Evolutionary conservation across 2,113 vertebrate species (phyloP).

Genomic region (Atractosteus spatula): DNA sequence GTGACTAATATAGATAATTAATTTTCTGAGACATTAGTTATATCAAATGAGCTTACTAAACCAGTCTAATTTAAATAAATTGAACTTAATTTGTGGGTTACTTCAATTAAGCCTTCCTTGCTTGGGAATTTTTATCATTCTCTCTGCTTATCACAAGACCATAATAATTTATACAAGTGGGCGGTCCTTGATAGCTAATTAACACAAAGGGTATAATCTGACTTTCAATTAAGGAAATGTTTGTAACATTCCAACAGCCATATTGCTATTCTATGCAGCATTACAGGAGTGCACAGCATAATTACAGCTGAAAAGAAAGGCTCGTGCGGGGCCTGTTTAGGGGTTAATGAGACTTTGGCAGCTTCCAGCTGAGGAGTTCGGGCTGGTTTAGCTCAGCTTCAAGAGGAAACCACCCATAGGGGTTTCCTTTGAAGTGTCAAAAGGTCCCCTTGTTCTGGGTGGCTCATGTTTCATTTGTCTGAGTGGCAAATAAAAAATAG

Average conservation of each 20-base stretch:
- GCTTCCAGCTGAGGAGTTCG: slow-evolving; percentile 88
- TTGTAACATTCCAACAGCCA: slow-evolving; percentile 78
- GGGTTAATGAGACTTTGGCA: slow-evolving; percentile 99
- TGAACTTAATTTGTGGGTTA: slow-evolving; percentile 89
- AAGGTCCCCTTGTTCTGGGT: slow-evolving; percentile 98
- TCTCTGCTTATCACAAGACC: slow-evolving; percentile 82
- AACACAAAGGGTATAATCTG: slow-evolving; percentile 78
- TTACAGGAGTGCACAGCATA: slow-evolving; percentile 78
- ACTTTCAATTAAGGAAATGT: slow-evolving; percentile 89
- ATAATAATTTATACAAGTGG: slow-evolving; percentile 88
- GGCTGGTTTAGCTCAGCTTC: slow-evolving; percentile 87
- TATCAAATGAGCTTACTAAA: slow-evolving; percentile 94
- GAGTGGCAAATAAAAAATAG: slow-evolving; percentile 99
- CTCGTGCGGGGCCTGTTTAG: slow-evolving; percentile 97
- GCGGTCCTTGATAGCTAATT: slow-evolving; percentile 79
- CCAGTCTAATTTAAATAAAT: slow-evolving; percentile 94
- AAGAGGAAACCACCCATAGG: slow-evolving; percentile 98
- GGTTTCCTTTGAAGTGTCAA: slow-evolving; percentile 99
- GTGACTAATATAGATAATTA: slow-evolving; percentile 99
- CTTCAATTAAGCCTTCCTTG: slow-evolving; percentile 95
- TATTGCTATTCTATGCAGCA: slow-evolving; percentile 73
- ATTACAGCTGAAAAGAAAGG: slow-evolving; percentile 83
- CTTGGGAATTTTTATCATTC: slow-evolving; percentile 83
- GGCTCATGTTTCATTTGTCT: slow-evolving; percentile 99
- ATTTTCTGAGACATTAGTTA: slow-evolving; percentile 98